phyloP scores from a whole-genome alignment of 2,113 vertebrate genomes.

The Merops nubicus region DNA sequence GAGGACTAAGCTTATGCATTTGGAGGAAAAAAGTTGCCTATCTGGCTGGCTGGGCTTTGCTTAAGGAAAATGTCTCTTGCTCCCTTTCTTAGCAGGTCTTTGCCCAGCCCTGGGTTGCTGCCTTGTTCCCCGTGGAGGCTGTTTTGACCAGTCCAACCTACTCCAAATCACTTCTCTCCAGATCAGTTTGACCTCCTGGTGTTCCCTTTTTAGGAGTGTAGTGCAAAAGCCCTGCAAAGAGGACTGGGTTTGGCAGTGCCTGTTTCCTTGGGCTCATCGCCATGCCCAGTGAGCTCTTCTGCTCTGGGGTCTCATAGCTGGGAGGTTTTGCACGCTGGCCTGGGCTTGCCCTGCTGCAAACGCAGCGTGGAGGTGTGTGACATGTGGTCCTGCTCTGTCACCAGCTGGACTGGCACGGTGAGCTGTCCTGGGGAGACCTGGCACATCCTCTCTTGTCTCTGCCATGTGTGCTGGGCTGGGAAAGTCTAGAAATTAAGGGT shows the following conservation, averaged over 20 bases:
- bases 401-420: neutral
- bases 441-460: neutral
- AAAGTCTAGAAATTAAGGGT: neutral
- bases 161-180: neutral
- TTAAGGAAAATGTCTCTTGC: neutral
- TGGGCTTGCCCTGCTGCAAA: neutral
- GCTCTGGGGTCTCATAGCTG: neutral
- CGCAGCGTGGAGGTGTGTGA: accelerated
- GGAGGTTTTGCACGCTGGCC: neutral
- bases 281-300: neutral
- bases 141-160: neutral
- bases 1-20: neutral
- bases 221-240: neutral
- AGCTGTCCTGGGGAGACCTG: neutral
- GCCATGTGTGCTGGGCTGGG: neutral
- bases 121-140: neutral
- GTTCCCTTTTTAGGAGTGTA: neutral
- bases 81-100: neutral
- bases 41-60: neutral
- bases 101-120: neutral
- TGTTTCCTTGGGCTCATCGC: accelerated
- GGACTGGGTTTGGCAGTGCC: neutral
- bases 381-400: neutral
- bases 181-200: neutral
- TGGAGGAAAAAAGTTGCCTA: neutral